Percentiles rank a stretch among this genome's conserved stretches.
Evolutionary conservation across 2,113 vertebrate species (phyloP).

Genomic region (Uria aalge): DNA sequence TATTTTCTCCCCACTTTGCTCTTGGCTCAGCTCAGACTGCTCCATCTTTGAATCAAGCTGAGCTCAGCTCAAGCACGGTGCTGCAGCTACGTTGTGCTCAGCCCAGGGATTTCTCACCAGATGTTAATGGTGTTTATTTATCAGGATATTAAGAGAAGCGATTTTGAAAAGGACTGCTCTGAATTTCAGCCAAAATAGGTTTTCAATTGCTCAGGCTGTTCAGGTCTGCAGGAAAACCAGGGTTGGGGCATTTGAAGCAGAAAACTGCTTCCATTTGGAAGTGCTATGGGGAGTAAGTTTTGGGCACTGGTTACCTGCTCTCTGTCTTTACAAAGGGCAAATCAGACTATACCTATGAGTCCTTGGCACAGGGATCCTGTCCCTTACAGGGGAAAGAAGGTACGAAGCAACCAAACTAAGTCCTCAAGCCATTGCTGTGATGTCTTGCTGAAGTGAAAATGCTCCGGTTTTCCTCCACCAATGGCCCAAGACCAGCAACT

Average conservation of each 20-base stretch:
- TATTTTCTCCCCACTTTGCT: not conserved
- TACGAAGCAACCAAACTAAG: not conserved
- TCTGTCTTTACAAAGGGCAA: not conserved
- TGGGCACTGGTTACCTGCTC: not conserved
- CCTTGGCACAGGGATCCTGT: not conserved
- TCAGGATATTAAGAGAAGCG: not conserved
- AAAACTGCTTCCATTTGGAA: not conserved
- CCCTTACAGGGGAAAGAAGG: not conserved
- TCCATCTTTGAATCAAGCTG: not conserved
- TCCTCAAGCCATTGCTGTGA: not conserved
- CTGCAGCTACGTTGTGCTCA: not conserved
- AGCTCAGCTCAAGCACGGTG: not conserved
- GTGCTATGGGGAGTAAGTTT: not conserved
- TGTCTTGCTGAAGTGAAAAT: not conserved
- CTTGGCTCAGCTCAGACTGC: not conserved
- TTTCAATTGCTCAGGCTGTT: not conserved
- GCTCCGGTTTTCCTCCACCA: not conserved
- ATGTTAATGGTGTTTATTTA: not conserved
- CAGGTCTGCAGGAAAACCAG: not conserved
- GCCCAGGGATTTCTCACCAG: not conserved
- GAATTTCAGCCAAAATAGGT: not conserved
- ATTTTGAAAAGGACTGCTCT: not conserved
- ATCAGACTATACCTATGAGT: not conserved
- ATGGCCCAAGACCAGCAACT: not conserved
- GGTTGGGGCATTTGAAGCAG: not conserved